phyloP scores from a whole-genome alignment of 2,888 invertebrate species.

The Ceramica pisi region DNA sequence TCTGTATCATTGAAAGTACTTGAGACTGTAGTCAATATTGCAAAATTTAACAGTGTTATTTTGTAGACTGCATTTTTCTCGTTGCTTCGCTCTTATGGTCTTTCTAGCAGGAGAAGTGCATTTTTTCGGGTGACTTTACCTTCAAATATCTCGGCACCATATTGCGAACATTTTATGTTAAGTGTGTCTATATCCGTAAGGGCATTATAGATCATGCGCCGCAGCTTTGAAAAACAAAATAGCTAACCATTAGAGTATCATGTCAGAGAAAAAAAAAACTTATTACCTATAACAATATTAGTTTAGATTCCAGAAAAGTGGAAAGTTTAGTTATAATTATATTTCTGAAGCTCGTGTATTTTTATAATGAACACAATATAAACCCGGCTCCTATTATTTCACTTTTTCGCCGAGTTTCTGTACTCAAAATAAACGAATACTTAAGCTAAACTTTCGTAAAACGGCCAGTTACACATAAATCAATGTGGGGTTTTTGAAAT shows the following conservation, averaged over 20 bases:
- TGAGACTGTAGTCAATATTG: conserved; percentile 18
- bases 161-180: too few relatives aligned
- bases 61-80: not conserved
- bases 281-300: too few relatives aligned
- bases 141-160: too few relatives aligned
- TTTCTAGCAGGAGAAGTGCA: not conserved
- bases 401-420: not conserved
- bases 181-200: too few relatives aligned
- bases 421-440: conserved; percentile 23
- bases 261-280: too few relatives aligned
- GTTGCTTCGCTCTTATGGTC: not conserved
- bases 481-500: conserved; percentile 29
- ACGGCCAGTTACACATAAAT: conserved; percentile 39
- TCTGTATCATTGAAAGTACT: conserved; percentile 22
- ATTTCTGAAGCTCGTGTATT: not conserved
- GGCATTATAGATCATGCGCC: too few relatives aligned
- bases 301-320: not conserved
- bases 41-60: not conserved
- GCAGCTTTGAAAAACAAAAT: too few relatives aligned
- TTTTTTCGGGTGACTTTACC: too few relatives aligned
- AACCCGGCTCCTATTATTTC: not conserved
- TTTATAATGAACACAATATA: conserved; percentile 5
- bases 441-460: conserved; percentile 6
- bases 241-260: too few relatives aligned
- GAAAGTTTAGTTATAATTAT: not conserved